phyloP scores from a whole-genome alignment of 2,113 vertebrate species.

The Micromys minutus region DNA sequence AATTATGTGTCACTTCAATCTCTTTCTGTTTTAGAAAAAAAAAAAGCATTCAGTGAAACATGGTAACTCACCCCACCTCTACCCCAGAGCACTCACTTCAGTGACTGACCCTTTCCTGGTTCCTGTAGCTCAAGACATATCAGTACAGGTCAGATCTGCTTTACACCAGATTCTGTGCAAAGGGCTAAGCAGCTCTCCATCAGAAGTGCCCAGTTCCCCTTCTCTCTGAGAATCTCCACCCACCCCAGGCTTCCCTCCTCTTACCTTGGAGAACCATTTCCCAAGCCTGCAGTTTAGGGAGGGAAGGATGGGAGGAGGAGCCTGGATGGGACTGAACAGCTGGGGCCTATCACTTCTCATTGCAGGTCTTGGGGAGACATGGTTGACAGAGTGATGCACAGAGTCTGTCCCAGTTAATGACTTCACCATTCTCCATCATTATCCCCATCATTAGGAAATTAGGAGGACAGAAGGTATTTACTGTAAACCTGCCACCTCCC shows the following conservation, averaged over 20 bases:
- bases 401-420: constrained; percentile 99
- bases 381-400: constrained; percentile 99
- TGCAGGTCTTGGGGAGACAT: constrained; percentile 92
- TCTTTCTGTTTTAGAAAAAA: neutral
- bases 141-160: neutral
- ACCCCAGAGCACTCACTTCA: neutral
- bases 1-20: neutral
- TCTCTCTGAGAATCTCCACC: neutral
- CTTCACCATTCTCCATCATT: constrained; percentile 99
- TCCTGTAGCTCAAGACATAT: neutral
- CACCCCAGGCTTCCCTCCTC: neutral
- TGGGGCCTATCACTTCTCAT: constrained; percentile 99
- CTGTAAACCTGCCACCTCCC: constrained; percentile 99
- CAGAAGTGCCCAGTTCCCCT: neutral
- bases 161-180: neutral
- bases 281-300: constrained; percentile 76
- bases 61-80: neutral
- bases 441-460: constrained; percentile 99
- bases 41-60: neutral
- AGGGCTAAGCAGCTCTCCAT: neutral
- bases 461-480: constrained; percentile 99
- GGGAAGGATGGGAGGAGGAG: constrained; percentile 78
- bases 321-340: constrained; percentile 89
- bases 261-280: constrained; percentile 58
- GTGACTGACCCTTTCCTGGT: neutral